Percentiles rank a stretch among this genome's conserved stretches.
Evolutionary conservation across 2,888 invertebrate genomes (phyloP).

Genomic region (Augiades crinisus): DNA sequence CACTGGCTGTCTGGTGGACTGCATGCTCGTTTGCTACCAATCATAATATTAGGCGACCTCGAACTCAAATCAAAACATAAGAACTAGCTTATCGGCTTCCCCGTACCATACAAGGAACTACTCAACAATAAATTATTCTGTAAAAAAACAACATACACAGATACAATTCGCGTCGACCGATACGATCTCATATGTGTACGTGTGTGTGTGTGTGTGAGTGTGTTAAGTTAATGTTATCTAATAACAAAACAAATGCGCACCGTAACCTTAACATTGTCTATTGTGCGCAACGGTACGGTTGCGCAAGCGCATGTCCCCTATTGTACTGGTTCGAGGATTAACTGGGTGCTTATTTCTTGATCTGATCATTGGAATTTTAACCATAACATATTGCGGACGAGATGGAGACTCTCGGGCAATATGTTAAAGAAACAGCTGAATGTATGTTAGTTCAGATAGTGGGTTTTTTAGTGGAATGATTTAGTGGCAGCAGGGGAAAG

Average conservation of each 20-base stretch:
- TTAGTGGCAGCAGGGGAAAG: not conserved
- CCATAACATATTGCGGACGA: constrained; percentile 15
- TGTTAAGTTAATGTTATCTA: constrained; percentile 14
- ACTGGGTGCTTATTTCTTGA: constrained; percentile 18
- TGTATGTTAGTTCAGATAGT: not conserved
- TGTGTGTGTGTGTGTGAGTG: too few species aligned
- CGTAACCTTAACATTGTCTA: constrained; percentile 38
- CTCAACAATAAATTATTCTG: too few species aligned
- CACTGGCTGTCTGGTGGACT: too few species aligned
- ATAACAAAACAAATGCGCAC: constrained; percentile 17
- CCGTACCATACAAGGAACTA: too few species aligned
- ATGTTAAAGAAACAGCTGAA: too few species aligned
- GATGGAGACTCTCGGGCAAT: constrained; percentile 5
- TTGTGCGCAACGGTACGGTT: constrained; percentile 33
- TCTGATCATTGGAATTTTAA: constrained; percentile 20
- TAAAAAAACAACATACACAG: too few species aligned
- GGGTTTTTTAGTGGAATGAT: not conserved
- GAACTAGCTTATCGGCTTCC: too few species aligned
- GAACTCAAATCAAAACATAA: not conserved
- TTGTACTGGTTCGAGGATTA: constrained; percentile 5
- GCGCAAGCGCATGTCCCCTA: constrained; percentile 27
- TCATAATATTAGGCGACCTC: too few species aligned
- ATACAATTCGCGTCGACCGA: constrained; percentile 13
- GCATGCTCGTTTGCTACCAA: too few species aligned
- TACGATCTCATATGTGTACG: constrained; percentile 5